These are phyloP conservation scores for Pedionomus torquatus DNA, from an alignment of 2,113 vertebrate genomes.

Conservation along the genomic window DNA sequence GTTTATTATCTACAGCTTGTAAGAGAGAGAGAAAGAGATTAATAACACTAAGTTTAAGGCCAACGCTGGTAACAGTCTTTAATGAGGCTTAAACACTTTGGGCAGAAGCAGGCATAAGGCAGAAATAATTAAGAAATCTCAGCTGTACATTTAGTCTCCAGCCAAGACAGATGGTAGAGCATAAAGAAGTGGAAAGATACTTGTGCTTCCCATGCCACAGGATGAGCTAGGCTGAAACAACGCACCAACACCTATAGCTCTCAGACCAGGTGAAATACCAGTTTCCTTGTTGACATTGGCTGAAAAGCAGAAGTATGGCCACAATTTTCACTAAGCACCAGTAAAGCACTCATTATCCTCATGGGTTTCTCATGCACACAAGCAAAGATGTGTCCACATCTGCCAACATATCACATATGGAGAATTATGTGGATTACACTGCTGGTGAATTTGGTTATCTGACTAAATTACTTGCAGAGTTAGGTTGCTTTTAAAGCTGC, in stretches of 20 bases:
- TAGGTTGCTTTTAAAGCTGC: conserved; percentile 4
- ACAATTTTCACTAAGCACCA: background rate
- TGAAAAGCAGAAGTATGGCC: background rate
- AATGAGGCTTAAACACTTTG: background rate
- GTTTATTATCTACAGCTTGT: background rate
- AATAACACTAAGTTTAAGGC: background rate
- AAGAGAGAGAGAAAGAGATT: background rate
- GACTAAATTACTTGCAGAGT: background rate
- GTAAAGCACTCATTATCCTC: background rate
- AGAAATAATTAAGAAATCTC: background rate
- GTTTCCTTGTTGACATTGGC: background rate
- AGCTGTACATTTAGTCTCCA: background rate
- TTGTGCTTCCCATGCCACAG: background rate
- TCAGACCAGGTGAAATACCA: background rate
- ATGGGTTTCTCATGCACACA: background rate
- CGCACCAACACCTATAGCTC: accelerated
- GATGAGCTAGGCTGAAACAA: background rate
- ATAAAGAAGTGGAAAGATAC: background rate
- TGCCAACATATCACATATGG: background rate
- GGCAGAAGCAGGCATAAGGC: background rate
- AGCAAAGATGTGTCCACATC: background rate
- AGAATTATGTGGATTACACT: background rate
- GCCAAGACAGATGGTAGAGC: background rate
- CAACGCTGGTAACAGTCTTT: background rate
- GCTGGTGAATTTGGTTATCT: background rate